Evolutionary conservation across 2,888 invertebrate species (phyloP), one percentile per base, ranked within the genome.

Genomic region (Ormyrus pomaceus): DNA sequence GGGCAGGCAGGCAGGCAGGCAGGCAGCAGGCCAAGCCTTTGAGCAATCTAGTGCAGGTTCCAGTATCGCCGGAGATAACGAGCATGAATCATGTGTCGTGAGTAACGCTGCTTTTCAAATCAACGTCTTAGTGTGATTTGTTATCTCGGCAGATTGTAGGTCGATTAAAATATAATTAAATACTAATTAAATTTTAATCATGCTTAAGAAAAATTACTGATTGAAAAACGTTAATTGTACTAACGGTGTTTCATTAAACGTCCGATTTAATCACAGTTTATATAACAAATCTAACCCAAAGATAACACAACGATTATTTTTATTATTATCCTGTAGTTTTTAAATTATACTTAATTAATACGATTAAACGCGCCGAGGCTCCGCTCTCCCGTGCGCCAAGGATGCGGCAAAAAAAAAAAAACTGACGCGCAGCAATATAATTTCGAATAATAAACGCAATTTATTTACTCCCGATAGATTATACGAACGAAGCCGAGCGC

Each of bases 111-210:
- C 9, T 13, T 56, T 56, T 58, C 6, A 9, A 45, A 56, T 46
- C 45, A 34, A 13, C 69, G 48, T 9, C 46, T 64, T 69, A 56
- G 13, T 69, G 48, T 58, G 48, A 69, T 58, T 69, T 69, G 58
- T 58, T 69, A 69, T 69, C 69, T 46, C 45, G 2, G 48, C 34
- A 34, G 62, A 72, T 72, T 53, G 53, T 1, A 13, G 7, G n/a
- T 45, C 72, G 61, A 72, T 72, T 72, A 62, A 62, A 72, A 13
- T 9, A 45, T 72, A 72, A 72, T 72, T 72, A 62, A 62, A 53
- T 8, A 53, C 51, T 72, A 62, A 72, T 72, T 72, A 62, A 72
- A 61, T 61, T 61, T 72, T 53, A 72, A 72, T 62, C 62, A 13
- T 45, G 70, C 34, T 53, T n/a, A 11, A 62, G 62, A 72, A 72